Percentiles rank a stretch among this genome's conserved stretches.
Conservation (phyloP, 1,140 invertebrate species). For the Coelopa frigida region DNA sequence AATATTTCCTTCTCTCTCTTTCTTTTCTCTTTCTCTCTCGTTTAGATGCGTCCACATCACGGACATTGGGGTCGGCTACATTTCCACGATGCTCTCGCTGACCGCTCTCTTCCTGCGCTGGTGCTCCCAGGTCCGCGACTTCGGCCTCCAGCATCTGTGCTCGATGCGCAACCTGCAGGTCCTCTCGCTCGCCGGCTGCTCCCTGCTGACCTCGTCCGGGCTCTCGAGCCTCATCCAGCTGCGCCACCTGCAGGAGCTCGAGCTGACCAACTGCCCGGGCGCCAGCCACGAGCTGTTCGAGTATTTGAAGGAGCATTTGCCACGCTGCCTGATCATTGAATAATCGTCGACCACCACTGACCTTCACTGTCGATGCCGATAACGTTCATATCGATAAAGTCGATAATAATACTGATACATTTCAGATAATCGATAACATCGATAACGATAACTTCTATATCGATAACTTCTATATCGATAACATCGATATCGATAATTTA, state of each 20-base stretch:
- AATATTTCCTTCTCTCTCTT: not conserved
- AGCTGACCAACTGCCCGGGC: conserved; percentile 91
- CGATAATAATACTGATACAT: no score
- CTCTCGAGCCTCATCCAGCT: conserved; percentile 84
- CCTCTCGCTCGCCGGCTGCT: conserved; percentile 87
- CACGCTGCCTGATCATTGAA: conserved; percentile 83
- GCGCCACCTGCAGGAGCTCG: conserved; percentile 79
- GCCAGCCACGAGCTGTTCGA: conserved; percentile 83
- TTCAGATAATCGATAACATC: no score
- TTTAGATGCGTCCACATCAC: conserved; percentile 94
- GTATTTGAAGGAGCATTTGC: conserved; percentile 84
- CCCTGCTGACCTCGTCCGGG: conserved; percentile 79
- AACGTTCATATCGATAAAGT: no score
- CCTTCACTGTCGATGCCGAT: no score
- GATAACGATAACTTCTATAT: no score
- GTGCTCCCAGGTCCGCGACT: conserved; percentile 90
- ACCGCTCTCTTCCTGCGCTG: conserved; percentile 82
- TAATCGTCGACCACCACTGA: no score
- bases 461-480: no score
- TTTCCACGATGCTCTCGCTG: conserved; percentile 92
- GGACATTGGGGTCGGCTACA: conserved; percentile 90
- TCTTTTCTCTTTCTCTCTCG: no score
- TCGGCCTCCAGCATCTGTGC: conserved; percentile 87
- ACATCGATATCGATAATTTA: no score
- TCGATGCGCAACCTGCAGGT: conserved; percentile 87